A percentile compares a stretch with the other conserved stretches of the same genome.
Conservation (phyloP, 1,140 invertebrate species). For the Trachymyrmex cornetzi region DNA sequence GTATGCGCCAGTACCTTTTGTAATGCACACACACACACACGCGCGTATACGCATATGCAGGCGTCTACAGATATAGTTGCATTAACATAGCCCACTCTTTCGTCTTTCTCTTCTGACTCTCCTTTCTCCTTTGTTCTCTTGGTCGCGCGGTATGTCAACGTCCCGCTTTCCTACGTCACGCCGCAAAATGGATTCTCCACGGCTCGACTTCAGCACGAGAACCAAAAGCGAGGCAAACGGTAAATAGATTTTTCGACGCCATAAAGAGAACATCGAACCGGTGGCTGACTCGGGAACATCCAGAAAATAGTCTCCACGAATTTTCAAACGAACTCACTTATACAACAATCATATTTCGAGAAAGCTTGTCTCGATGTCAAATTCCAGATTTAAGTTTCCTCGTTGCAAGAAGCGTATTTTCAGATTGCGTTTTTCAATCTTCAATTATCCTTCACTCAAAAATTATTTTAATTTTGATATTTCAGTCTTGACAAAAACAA, state of each 20-base stretch:
- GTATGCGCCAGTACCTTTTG: slow-evolving; percentile 34
- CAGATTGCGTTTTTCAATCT: neutral
- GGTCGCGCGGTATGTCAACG: slow-evolving; percentile 48
- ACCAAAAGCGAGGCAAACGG: slow-evolving; percentile 45
- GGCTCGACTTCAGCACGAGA: slow-evolving; percentile 53
- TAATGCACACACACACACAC: neutral
- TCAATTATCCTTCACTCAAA: neutral
- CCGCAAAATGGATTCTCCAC: slow-evolving; percentile 59
- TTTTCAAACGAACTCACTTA: slow-evolving; percentile 25
- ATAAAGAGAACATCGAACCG: slow-evolving; percentile 39
- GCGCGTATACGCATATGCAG: neutral
- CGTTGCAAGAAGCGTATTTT: neutral
- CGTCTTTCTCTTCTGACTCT: neutral
- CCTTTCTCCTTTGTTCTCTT: slow-evolving; percentile 24
- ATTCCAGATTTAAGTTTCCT: neutral
- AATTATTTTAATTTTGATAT: neutral
- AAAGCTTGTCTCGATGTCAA: neutral
- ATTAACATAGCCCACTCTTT: neutral
- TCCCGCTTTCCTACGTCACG: slow-evolving; percentile 54
- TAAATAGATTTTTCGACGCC: slow-evolving; percentile 61
- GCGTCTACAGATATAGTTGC: neutral
- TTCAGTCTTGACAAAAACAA: neutral
- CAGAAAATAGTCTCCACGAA: slow-evolving; percentile 27
- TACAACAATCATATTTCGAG: slow-evolving; percentile 6
- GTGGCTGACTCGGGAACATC: slow-evolving; percentile 44